Conservation (phyloP, 2,113 vertebrate genomes). For the Rhinoptilus africanus region DNA sequence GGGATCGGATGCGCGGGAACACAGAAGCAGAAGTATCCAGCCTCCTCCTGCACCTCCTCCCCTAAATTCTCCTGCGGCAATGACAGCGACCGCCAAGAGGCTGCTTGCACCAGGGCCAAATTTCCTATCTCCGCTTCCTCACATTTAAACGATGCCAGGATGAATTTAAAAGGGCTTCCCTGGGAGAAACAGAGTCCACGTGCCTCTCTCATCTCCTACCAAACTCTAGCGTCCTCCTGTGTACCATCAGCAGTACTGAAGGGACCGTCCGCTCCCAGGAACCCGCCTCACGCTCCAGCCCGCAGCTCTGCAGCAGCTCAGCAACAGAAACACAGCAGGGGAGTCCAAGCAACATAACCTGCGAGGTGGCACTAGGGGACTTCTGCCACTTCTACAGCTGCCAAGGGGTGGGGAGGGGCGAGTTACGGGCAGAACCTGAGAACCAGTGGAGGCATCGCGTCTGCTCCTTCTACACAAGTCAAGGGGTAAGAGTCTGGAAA, state of each 20-base stretch:
- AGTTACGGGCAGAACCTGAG: not conserved
- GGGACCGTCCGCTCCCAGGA: not conserved
- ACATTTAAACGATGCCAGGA: not conserved
- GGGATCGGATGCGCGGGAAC: accelerated
- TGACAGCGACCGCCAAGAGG: accelerated
- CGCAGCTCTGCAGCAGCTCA: not conserved
- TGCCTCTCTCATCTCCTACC: not conserved
- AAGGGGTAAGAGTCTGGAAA: not conserved
- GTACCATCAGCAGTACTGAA: not conserved
- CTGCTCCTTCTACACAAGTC: not conserved
- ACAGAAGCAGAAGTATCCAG: not conserved
- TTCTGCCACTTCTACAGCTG: not conserved
- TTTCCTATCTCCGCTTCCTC: not conserved
- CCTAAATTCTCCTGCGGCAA: not conserved
- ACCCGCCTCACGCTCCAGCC: too few relatives aligned
- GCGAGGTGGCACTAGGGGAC: accelerated
- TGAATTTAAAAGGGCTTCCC: not conserved
- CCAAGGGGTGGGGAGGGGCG: not conserved
- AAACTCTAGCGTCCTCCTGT: accelerated
- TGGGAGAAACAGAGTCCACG: not conserved
- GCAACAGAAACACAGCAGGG: not conserved
- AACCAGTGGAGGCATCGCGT: not conserved
- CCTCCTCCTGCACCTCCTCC: not conserved
- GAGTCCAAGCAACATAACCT: not conserved
- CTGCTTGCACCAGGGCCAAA: not conserved